A percentile compares a stretch with the other conserved stretches of the same genome.
Evolutionary conservation across 2,113 vertebrate genomes (phyloP).

Genomic region (Nymphicus hollandicus): DNA sequence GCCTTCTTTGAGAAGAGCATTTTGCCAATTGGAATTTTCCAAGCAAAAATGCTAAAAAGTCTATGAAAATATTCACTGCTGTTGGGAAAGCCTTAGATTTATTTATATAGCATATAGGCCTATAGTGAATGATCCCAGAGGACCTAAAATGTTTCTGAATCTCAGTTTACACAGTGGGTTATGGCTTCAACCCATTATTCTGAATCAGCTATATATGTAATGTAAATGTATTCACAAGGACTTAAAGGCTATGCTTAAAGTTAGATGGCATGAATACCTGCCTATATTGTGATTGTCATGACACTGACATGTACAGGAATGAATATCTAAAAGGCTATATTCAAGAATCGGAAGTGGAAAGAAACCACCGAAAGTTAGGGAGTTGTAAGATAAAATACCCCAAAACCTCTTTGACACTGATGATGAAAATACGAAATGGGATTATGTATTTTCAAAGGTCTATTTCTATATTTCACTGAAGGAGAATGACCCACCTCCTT

Average conservation of each 20-base stretch:
- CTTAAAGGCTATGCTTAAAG: neutral
- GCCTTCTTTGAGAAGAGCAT: neutral
- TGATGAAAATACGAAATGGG: neutral
- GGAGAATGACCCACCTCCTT: neutral
- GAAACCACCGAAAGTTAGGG: neutral
- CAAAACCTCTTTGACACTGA: neutral
- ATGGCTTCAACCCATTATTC: neutral
- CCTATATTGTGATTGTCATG: neutral
- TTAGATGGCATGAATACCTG: neutral
- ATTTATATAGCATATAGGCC: neutral
- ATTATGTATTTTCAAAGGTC: neutral
- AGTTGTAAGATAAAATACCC: neutral
- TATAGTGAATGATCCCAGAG: neutral
- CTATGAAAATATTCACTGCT: neutral
- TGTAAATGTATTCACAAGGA: neutral
- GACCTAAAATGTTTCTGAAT: neutral
- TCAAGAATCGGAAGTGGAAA: neutral
- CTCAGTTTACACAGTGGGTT: neutral
- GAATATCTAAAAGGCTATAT: neutral
- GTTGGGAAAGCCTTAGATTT: neutral
- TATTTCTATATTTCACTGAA: neutral
- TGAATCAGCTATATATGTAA: neutral
- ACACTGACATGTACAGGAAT: neutral
- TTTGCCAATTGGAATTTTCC: neutral
- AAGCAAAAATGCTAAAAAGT: neutral